Percentiles rank a stretch among this genome's conserved stretches.
phyloP scores from a whole-genome alignment of 2,113 vertebrate genomes.

The Hippolais icterina region DNA sequence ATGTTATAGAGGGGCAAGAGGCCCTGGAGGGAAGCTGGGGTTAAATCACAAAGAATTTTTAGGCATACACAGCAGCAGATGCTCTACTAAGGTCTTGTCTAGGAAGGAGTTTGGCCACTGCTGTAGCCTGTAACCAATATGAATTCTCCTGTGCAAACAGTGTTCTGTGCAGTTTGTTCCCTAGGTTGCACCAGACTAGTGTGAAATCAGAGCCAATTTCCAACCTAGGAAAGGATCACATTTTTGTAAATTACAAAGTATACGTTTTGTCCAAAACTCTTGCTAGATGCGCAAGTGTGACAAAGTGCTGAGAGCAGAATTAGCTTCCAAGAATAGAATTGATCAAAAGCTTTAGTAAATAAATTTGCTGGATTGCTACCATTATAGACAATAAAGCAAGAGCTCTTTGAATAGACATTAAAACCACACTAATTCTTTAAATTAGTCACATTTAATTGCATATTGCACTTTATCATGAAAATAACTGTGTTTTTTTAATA shows the following conservation, averaged over 20 bases:
- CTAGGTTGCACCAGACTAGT: not conserved
- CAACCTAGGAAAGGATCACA: not conserved
- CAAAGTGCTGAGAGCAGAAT: not conserved
- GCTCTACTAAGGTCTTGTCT: not conserved
- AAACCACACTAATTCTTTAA: slow-evolving; percentile 34
- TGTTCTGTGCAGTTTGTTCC: not conserved
- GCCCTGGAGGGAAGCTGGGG: not conserved
- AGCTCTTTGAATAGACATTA: slow-evolving; percentile 27
- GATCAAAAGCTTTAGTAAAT: not conserved
- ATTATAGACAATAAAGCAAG: not conserved
- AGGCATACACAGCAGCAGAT: not conserved
- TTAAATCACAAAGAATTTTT: not conserved
- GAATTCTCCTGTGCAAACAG: not conserved
- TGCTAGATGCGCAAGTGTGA: not conserved
- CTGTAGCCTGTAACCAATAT: not conserved
- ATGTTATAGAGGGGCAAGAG: not conserved
- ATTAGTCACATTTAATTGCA: slow-evolving; percentile 37
- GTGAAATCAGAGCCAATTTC: not conserved
- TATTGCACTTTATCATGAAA: slow-evolving; percentile 34
- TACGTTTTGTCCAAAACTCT: not conserved
- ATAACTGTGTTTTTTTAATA: slow-evolving; percentile 33
- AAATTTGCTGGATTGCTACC: not conserved
- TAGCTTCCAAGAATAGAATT: not conserved
- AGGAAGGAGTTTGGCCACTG: not conserved
- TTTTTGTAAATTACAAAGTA: not conserved